phyloP scores from a whole-genome alignment of 2,113 vertebrate species.

The Aspidoscelis tigris region DNA sequence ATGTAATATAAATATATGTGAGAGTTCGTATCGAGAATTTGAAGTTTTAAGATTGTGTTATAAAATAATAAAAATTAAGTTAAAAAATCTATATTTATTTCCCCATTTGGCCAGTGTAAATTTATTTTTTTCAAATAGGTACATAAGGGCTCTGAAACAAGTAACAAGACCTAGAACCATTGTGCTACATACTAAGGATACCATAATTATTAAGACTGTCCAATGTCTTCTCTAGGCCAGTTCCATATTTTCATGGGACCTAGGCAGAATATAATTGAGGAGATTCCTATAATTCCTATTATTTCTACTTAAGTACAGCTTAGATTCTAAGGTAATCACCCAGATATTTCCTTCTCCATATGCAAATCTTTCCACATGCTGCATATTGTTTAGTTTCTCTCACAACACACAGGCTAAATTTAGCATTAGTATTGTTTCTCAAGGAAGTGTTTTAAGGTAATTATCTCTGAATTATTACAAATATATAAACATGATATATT shows the following conservation, averaged over 20 bases:
- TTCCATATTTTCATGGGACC: not conserved
- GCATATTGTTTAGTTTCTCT: too few species aligned
- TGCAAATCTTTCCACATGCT: too few species aligned
- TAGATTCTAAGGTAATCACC: not conserved
- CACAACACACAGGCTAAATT: too few species aligned
- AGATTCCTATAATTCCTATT: not conserved
- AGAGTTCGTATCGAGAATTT: too few species aligned
- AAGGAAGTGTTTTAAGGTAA: not conserved
- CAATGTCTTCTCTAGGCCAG: not conserved
- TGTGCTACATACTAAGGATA: not conserved
- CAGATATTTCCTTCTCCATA: too few species aligned
- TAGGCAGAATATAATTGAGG: not conserved
- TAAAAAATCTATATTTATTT: not conserved
- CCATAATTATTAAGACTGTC: not conserved
- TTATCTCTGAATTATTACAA: not conserved
- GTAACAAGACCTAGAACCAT: not conserved
- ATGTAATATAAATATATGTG: too few species aligned
- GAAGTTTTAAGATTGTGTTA: too few species aligned
- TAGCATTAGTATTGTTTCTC: not conserved
- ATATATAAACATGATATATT: not conserved
- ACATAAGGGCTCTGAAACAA: not conserved
- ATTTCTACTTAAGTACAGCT: not conserved
- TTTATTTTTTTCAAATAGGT: not conserved
- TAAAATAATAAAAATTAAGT: too few species aligned
- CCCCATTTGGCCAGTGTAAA: not conserved